phyloP scores from a whole-genome alignment of 1,140 invertebrate species.

The Drosophila bifasciata region DNA sequence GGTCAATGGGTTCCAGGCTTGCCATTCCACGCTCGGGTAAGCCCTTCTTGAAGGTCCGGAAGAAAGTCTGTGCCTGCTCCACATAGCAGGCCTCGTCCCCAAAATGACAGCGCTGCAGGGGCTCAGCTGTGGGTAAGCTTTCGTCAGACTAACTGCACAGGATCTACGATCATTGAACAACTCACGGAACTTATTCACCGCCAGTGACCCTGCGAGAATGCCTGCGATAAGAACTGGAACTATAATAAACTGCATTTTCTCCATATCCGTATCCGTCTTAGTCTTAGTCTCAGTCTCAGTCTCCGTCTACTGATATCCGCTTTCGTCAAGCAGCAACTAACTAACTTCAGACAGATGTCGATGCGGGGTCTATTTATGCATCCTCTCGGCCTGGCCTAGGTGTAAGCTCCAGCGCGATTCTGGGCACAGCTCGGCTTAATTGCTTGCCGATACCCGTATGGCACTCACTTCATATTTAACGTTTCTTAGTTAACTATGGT shows the following conservation, averaged over 20 bases:
- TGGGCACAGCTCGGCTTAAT: slow-evolving; percentile 14
- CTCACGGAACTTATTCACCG: slow-evolving; percentile 31
- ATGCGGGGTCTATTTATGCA: slow-evolving; percentile 33
- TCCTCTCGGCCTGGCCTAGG: slow-evolving; percentile 16
- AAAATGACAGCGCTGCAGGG: slow-evolving; percentile 42
- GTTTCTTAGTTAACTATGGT: too few relatives aligned
- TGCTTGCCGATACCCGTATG: slow-evolving; percentile 1
- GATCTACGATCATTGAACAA: neutral
- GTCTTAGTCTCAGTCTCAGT: slow-evolving; percentile 4
- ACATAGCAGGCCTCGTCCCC: slow-evolving; percentile 48
- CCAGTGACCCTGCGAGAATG: slow-evolving; percentile 1
- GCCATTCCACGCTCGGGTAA: slow-evolving; percentile 31
- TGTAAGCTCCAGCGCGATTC: slow-evolving; percentile 16
- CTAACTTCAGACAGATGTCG: neutral
- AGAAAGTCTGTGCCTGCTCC: slow-evolving; percentile 35
- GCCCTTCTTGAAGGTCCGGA: slow-evolving; percentile 37
- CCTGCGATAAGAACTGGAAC: neutral
- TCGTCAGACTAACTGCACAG: too few relatives aligned
- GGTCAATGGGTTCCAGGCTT: slow-evolving; percentile 29
- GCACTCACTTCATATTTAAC: neutral
- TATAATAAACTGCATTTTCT: slow-evolving; percentile 18
- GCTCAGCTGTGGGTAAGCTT: slow-evolving; percentile 24
- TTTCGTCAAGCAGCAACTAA: slow-evolving; percentile 23
- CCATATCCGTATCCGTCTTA: slow-evolving; percentile 3
- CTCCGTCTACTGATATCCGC: slow-evolving; percentile 1